phyloP scores from a whole-genome alignment of 2,888 invertebrate genomes.

The Sphinx pinastri region DNA sequence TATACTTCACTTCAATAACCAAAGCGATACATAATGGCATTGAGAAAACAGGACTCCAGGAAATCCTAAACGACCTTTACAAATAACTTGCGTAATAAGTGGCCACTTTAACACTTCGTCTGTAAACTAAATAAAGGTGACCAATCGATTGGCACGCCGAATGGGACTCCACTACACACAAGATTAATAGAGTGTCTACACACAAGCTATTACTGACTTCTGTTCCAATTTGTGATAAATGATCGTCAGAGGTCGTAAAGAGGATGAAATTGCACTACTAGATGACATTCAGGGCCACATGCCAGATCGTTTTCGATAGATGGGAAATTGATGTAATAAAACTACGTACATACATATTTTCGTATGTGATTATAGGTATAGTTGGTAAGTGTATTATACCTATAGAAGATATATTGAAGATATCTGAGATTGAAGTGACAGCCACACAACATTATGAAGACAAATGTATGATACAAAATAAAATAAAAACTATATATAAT shows the following conservation, averaged over 20 bases:
- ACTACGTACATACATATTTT: too few species aligned
- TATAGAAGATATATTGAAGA: too few species aligned
- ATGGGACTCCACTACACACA: conserved; percentile 33
- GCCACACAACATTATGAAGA: too few species aligned
- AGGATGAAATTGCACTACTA: conserved; percentile 14
- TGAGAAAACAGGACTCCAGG: background rate
- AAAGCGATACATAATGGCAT: background rate
- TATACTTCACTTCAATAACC: too few species aligned
- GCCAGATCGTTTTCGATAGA: background rate
- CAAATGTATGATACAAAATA: too few species aligned
- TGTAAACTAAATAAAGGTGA: conserved; percentile 23
- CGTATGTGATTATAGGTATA: background rate
- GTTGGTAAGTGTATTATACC: background rate
- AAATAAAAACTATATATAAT: too few species aligned
- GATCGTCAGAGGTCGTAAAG: conserved; percentile 5
- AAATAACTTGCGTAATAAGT: background rate
- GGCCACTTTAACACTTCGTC: background rate
- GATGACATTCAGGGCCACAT: background rate
- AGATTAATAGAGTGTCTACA: conserved; percentile 41
- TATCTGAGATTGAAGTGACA: too few species aligned
- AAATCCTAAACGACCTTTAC: background rate
- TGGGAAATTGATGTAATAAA: too few species aligned
- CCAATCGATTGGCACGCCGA: conserved; percentile 33
- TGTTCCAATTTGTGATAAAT: conserved; percentile 28
- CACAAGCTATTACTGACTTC: conserved; percentile 26